phyloP scores from a whole-genome alignment of 2,797 vertebrate species.

The Enteromius trimaculatus region DNA sequence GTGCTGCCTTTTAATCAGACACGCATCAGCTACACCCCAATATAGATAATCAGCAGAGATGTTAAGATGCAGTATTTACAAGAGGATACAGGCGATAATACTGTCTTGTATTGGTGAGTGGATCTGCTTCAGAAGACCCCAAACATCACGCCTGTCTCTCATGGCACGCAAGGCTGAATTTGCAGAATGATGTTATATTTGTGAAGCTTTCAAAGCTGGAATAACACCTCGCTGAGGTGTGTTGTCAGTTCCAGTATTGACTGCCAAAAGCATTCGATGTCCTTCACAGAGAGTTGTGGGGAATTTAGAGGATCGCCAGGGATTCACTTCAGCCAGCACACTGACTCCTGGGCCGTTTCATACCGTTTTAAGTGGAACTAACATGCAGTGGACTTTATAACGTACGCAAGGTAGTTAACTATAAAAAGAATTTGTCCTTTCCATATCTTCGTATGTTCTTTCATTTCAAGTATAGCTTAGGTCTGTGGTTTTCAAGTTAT shows the following conservation, averaged over 20 bases:
- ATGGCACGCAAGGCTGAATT: background rate
- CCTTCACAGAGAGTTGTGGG: background rate
- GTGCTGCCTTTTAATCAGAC: conserved; percentile 40
- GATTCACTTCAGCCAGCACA: background rate
- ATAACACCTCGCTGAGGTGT: conserved; percentile 5
- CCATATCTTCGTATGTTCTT: background rate
- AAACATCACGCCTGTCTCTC: background rate
- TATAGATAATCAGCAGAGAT: conserved; percentile 41
- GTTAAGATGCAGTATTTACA: conserved; percentile 34
- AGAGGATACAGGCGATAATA: conserved; percentile 14
- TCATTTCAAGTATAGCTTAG: background rate
- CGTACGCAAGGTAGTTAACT: background rate
- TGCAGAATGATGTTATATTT: conserved; percentile 24
- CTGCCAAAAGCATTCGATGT: conserved; percentile 30
- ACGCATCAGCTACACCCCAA: conserved; percentile 39
- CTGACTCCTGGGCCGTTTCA: background rate
- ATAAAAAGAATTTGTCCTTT: too few species aligned
- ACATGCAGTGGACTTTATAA: background rate
- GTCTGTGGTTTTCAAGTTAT: background rate
- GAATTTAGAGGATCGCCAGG: background rate
- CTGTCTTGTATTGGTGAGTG: conserved; percentile 15
- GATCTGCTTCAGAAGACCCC: conserved; percentile 6
- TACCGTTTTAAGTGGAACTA: too few species aligned
- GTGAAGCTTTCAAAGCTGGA: conserved; percentile 20
- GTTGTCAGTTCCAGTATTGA: conserved; percentile 12